Evolutionary conservation across 2,113 vertebrate species (phyloP), one percentile per base, ranked within the genome.

Genomic region (Trematomus loennbergii): DNA sequence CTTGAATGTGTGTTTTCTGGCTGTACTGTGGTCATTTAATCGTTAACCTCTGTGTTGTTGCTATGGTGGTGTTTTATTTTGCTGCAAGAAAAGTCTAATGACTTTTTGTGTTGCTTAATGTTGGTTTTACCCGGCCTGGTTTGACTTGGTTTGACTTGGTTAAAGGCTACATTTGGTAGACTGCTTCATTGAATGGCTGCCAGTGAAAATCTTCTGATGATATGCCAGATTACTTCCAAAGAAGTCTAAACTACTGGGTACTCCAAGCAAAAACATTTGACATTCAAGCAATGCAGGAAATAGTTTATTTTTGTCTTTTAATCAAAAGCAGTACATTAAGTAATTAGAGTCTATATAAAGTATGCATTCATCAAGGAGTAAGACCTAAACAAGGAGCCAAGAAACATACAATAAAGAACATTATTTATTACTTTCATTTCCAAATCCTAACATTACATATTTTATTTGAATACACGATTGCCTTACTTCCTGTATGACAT

Each of bases 391-490:
- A 3, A 11, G 5, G 48, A 36, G 52, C 18, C 12, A 22, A 6
- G 2, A 29, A 18, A 20, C 8, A 49, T 12, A 10, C 15, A 72
- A 4, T 49, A 60, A 20, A 12, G 4, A 17, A 1, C 4, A 18
- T 25, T n/a, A 18, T 58, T 40, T 29, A 52, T 33, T 52, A 9
- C 20, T 13, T 40, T 36, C 16, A 2, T 13, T 55, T 15, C 2
- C 1, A 43, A 29, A 40, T 20, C 5, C 3, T 11, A 5, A 72
- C 18, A 15, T 17, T 43, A 4, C 0, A 40, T 4, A 0, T 40
- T 66, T 89, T 68, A 74, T 83, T 84, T 81, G 70, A 53, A 81
- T 8, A 5, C 9, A 2, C 0, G 0, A 25, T n/a, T 3, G 0
- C 43, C 2, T 1, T n/a, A 70, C 49, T 84, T 85, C 83, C 78